Conservation (phyloP, 1,140 invertebrate species). For the Steinernema feltiae region DNA sequence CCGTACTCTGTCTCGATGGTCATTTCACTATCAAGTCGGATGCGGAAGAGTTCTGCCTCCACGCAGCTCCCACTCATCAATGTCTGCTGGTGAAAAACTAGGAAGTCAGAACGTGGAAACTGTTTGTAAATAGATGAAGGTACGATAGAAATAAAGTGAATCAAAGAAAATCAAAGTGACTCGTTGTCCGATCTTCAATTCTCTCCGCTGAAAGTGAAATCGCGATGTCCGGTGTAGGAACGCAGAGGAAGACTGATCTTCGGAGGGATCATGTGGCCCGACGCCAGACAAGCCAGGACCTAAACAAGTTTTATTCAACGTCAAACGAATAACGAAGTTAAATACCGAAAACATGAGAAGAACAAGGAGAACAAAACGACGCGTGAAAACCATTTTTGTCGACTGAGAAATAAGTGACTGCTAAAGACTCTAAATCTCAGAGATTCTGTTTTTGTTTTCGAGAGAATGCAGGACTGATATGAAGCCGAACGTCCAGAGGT, state of each 20-base stretch:
- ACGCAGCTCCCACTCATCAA: not conserved
- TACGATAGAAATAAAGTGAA: not conserved
- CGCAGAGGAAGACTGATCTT: not conserved
- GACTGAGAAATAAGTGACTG: no score
- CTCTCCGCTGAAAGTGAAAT: not conserved
- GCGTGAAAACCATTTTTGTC: no score
- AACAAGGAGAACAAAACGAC: not conserved
- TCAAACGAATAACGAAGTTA: not conserved
- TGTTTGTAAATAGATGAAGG: not conserved
- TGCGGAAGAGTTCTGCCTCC: not conserved
- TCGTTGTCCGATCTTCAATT: not conserved
- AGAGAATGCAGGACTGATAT: no score
- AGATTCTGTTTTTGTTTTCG: no score
- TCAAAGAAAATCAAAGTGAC: not conserved
- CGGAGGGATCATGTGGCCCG: not conserved
- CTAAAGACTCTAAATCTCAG: no score
- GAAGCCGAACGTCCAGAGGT: no score
- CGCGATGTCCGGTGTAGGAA: conserved; percentile 2
- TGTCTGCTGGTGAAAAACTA: not conserved
- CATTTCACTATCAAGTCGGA: conserved; percentile 8
- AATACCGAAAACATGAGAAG: not conserved
- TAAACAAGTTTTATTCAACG: not conserved
- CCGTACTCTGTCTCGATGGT: conserved; percentile 1
- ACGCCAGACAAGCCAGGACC: not conserved
- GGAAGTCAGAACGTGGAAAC: not conserved